Evolutionary conservation across 2,888 invertebrate genomes (phyloP).

Genomic region (Ophonus ardosiacus): DNA sequence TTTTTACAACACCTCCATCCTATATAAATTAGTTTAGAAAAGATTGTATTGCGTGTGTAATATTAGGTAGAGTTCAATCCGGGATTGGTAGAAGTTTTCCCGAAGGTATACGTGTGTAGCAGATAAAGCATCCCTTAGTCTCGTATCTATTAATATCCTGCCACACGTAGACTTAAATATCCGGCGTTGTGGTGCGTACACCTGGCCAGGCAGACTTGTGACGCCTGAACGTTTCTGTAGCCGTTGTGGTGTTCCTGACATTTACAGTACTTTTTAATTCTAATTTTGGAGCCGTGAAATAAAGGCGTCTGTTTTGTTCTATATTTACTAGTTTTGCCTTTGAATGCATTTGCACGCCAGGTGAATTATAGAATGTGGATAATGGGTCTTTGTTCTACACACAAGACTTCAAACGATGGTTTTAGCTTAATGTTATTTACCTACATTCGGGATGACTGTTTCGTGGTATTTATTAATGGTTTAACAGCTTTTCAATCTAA

Average conservation of each 20-base stretch:
- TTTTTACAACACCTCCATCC: no score
- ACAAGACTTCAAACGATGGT: neutral
- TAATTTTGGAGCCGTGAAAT: conserved; percentile 61
- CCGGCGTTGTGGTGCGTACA: conserved; percentile 40
- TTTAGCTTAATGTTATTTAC: no score
- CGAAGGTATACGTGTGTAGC: conserved; percentile 9
- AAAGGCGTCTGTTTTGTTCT: conserved; percentile 60
- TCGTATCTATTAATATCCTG: conserved; percentile 29
- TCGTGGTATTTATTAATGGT: no score
- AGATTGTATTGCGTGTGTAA: no score
- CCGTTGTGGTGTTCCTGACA: conserved; percentile 51
- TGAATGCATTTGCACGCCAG: conserved; percentile 42
- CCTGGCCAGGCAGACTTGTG: conserved; percentile 7
- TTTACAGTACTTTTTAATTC: conserved; percentile 61
- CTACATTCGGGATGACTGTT: no score
- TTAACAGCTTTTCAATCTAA: no score
- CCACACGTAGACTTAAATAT: conserved; percentile 49
- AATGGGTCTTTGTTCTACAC: conserved; percentile 21
- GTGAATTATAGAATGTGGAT: conserved; percentile 32
- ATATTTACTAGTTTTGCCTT: conserved; percentile 51
- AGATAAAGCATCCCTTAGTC: conserved; percentile 29
- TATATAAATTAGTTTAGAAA: no score
- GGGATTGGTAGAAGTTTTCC: neutral
- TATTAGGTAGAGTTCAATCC: neutral
- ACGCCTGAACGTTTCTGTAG: neutral